Evolutionary conservation across 2,797 vertebrate genomes (phyloP), one percentile per base, ranked within the genome.

Genomic region (Graptemys geographica): DNA sequence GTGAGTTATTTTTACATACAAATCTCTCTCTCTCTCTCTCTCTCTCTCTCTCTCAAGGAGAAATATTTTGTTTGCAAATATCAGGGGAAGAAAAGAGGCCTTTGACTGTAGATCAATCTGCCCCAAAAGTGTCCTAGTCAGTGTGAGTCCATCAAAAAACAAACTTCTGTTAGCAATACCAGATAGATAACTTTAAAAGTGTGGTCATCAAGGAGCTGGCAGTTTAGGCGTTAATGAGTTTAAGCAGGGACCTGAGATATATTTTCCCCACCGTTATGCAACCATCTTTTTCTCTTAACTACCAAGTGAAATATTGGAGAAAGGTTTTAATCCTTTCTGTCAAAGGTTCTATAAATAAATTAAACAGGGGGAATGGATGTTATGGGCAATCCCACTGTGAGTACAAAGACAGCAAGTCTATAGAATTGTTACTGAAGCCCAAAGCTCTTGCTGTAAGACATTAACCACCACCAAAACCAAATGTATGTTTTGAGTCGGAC

Each of bases 61-160:
- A 94, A 97, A 86, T n/a, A 5, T 41, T 82, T 88, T 94, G 82
- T 87, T 88, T 89, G 90, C 33, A 51, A 93, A 95, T 95, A 91
- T 69, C 78, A 92, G 76, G 33, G 81, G 89, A 86, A 88, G 82
- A 41, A 12, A 7, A 33, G 69, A 74, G 83, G 76, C 57, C 53
- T 83, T 90, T 53, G 83, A 37, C n/a, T 37, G 23, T 41, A 41
- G 33, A 72, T 79, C 57, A 52, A 78, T 19, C 86, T 87, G 69
- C 85, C 83, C 86, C 79, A 72, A 86, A 87, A 87, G 49, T 74
- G 23, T 25, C 79, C 5, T 3, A 62, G 2, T 92, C 62, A 47
- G 11, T 31, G 65, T 80, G 47, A 83, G 88, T 89, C 89, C 57
- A 78, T 4, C 78, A 90, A 55, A 87, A 11, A 87, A 33, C 44